Evolutionary conservation across 2,113 vertebrate species (phyloP).

Genomic region (Oriolus oriolus): DNA sequence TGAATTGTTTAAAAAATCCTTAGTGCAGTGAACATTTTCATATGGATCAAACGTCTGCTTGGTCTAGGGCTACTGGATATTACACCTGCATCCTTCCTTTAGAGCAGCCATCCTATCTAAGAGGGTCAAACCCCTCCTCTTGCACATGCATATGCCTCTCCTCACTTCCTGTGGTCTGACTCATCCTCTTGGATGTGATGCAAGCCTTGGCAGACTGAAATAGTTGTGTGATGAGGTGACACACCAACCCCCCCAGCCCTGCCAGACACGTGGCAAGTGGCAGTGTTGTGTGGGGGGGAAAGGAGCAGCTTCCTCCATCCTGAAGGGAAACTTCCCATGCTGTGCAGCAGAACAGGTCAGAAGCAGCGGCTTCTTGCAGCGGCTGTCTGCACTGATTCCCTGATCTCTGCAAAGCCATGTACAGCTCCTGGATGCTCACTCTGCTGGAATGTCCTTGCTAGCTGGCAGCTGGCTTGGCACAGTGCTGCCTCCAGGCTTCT

Average conservation of each 20-base stretch:
- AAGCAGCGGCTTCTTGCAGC: fast-evolving
- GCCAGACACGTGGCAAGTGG: neutral
- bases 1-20: neutral
- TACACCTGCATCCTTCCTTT: neutral
- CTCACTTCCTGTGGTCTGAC: neutral
- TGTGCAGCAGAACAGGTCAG: neutral
- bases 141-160: neutral
- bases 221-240: neutral
- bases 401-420: neutral
- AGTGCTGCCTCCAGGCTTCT: neutral
- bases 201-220: neutral
- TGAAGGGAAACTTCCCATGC: neutral
- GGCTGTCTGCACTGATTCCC: neutral
- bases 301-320: neutral
- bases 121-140: neutral
- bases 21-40: neutral
- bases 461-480: neutral
- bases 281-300: neutral
- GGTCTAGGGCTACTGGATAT: neutral
- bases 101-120: neutral
- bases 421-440: neutral
- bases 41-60: neutral
- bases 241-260: neutral
- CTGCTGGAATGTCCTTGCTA: neutral
- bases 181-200: neutral